Percentiles rank a stretch among this genome's conserved stretches.
Conservation (phyloP, 2,888 invertebrate genomes). For the Cremastinae sp. region DNA sequence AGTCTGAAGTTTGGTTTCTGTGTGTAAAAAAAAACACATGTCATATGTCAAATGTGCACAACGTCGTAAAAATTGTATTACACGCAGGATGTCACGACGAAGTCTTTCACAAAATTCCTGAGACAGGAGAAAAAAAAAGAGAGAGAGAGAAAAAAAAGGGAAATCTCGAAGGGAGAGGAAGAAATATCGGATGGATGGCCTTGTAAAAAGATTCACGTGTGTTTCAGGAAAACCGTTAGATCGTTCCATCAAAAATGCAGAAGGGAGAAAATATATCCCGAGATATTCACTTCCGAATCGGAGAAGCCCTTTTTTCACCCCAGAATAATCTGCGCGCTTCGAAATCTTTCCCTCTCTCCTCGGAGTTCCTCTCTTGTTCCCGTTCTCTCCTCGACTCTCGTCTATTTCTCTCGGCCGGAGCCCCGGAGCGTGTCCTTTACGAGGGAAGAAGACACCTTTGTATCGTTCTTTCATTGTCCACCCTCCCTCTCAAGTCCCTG, state of each 20-base stretch:
- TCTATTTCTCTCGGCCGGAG: conserved; percentile 37
- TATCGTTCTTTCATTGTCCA: conserved; percentile 65
- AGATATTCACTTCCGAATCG: conserved; percentile 61
- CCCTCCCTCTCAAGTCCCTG: conserved; percentile 64
- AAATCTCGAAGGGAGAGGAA: conserved; percentile 29
- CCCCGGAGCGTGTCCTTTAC: conserved; percentile 60
- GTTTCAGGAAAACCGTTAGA: conserved; percentile 62
- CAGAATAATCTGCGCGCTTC: conserved; percentile 46
- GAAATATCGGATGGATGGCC: conserved; percentile 26
- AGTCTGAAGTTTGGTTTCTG: background rate
- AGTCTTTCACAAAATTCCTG: conserved; percentile 34
- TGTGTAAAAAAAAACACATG: background rate
- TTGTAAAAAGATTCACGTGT: conserved; percentile 56
- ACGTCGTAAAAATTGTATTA: conserved; percentile 1
- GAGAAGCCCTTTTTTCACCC: conserved; percentile 57
- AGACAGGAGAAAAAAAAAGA: conserved; percentile 23
- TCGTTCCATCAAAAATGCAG: conserved; percentile 57
- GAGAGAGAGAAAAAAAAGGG: conserved; percentile 28
- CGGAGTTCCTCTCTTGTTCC: conserved; percentile 27
- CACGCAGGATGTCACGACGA: conserved; percentile 27
- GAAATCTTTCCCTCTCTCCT: conserved; percentile 54
- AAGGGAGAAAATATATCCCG: conserved; percentile 43
- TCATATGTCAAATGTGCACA: background rate
- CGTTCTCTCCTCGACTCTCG: conserved; percentile 9
- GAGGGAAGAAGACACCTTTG: conserved; percentile 66